These are phyloP conservation scores for Galaxea fascicularis DNA, from an alignment of 92 coral and sea anemone species.

Conservation along the genomic window DNA sequence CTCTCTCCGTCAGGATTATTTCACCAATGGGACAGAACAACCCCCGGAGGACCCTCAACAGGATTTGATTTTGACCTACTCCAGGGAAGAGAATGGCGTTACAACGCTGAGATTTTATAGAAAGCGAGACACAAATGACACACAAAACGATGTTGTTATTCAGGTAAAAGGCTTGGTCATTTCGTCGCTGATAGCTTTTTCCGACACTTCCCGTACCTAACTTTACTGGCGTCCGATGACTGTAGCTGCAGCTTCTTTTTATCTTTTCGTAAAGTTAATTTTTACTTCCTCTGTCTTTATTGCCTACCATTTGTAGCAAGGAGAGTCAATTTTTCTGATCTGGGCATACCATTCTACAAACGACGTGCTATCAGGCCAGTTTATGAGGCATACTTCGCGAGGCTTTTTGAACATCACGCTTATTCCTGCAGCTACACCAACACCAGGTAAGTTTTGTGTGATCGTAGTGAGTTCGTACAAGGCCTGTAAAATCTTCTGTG, in stretches of 20 bases:
- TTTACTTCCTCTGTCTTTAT: not conserved
- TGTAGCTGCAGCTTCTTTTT: too few relatives aligned
- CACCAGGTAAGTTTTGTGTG: not conserved
- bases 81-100: conserved; percentile 1
- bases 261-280: too few relatives aligned
- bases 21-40: not conserved
- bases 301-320: not conserved
- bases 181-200: too few relatives aligned
- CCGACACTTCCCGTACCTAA: too few relatives aligned
- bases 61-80: not conserved
- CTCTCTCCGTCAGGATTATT: not conserved
- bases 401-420: not conserved
- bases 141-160: not conserved
- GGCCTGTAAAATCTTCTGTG: too few relatives aligned
- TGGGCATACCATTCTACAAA: not conserved
- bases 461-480: not conserved
- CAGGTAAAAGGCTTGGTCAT: not conserved
- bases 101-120: conserved; percentile 10
- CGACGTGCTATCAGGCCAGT: not conserved
- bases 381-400: not conserved
- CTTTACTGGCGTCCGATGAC: too few relatives aligned
- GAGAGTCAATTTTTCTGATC: conserved; percentile 6
- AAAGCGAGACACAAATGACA: not conserved
- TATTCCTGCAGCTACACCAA: not conserved
- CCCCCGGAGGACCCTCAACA: conserved; percentile 2